Percentiles rank a stretch among this genome's conserved stretches.
phyloP scores from a whole-genome alignment of 2,888 invertebrate species.

The Caenorhabditis drosophilae region DNA sequence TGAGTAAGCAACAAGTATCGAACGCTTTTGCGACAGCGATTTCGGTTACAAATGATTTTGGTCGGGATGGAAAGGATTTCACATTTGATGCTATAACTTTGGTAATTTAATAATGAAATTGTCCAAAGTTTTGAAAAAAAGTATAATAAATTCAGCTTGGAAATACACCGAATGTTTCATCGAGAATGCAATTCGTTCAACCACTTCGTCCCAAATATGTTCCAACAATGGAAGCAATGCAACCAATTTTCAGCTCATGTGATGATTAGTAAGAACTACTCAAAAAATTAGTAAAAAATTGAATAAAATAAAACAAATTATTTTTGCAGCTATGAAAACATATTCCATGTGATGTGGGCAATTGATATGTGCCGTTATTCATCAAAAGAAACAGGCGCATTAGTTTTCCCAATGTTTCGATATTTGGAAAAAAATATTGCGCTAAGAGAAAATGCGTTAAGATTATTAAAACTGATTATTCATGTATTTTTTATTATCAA shows the following conservation, averaged over 20 bases:
- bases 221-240: slow-evolving; percentile 25
- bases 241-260: slow-evolving; percentile 20
- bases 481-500: slow-evolving; percentile 21
- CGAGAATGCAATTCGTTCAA: slow-evolving; percentile 40
- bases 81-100: slow-evolving; percentile 22
- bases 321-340: slow-evolving; percentile 29
- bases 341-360: slow-evolving; percentile 51
- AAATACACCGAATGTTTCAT: slow-evolving; percentile 34
- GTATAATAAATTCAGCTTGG: slow-evolving; percentile 17
- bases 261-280: slow-evolving; percentile 11
- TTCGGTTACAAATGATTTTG: slow-evolving; percentile 8
- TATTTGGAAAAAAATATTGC: slow-evolving; percentile 15
- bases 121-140: too few species aligned
- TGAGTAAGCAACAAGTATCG: slow-evolving; percentile 20
- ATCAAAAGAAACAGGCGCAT: slow-evolving; percentile 8
- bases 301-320: too few species aligned
- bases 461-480: slow-evolving; percentile 16
- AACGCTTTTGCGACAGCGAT: slow-evolving; percentile 25
- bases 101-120: too few species aligned
- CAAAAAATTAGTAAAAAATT: too few species aligned
- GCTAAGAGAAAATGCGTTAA: slow-evolving; percentile 24
- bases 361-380: slow-evolving; percentile 27
- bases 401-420: slow-evolving; percentile 10
- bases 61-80: too few species aligned
- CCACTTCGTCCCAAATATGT: slow-evolving; percentile 36